These are phyloP conservation scores for Mergus octosetaceus DNA, from an alignment of 2,797 vertebrate genomes.

Conservation along the genomic window DNA sequence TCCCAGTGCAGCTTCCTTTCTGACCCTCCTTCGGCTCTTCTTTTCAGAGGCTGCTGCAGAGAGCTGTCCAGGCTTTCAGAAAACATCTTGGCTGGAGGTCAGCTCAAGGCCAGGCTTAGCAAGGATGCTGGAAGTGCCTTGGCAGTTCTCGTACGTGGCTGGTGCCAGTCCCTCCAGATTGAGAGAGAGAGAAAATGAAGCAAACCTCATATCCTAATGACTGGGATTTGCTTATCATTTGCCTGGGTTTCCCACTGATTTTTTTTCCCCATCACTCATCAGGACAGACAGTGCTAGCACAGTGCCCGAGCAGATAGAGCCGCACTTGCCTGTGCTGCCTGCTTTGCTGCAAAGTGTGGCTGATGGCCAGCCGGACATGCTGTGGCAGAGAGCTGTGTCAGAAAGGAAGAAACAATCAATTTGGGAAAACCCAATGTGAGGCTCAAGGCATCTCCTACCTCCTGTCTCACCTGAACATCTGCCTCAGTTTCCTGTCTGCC, in stretches of 20 bases:
- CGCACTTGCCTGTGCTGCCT: no score
- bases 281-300: rapidly evolving
- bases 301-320: not conserved
- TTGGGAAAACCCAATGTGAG: not conserved
- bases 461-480: not conserved
- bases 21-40: not conserved
- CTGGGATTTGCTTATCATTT: not conserved
- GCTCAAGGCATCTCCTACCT: not conserved
- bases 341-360: not conserved
- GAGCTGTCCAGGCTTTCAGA: not conserved
- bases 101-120: not conserved
- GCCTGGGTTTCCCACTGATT: not conserved
- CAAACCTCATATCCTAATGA: not conserved
- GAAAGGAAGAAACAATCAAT: not conserved
- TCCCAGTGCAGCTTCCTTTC: not conserved
- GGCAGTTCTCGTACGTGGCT: not conserved
- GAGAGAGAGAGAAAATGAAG: not conserved
- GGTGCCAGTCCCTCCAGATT: not conserved
- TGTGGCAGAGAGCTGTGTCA: not conserved
- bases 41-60: not conserved
- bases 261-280: not conserved
- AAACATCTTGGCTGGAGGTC: not conserved
- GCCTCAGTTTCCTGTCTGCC: not conserved
- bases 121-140: not conserved
- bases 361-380: not conserved